Percentiles rank a stretch among this genome's conserved stretches.
These are phyloP conservation scores for Montipora efflorescens DNA, from an alignment of 64 coral and sea anemone species.

Conservation along the genomic window DNA sequence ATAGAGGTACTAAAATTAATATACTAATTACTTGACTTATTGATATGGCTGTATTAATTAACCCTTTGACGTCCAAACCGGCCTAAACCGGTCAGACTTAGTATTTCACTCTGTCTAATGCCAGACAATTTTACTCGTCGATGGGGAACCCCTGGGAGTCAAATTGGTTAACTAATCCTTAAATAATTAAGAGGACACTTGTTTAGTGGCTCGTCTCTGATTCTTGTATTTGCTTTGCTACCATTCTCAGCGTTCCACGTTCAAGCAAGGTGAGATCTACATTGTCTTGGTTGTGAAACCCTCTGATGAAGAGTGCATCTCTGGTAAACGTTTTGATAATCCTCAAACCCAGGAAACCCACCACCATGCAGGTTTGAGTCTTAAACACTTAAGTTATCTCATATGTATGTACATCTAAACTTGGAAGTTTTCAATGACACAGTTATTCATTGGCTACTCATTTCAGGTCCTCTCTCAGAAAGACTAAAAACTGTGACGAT, in stretches of 20 bases:
- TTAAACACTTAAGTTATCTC: background rate
- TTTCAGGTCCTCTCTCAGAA: background rate
- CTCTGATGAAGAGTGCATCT: constrained; percentile 80
- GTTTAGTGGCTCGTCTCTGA: no score
- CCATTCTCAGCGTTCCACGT: background rate
- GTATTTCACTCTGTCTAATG: no score
- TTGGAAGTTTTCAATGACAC: background rate
- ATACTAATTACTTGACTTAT: background rate
- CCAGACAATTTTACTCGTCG: no score
- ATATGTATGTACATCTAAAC: no score
- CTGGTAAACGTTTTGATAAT: constrained; percentile 63
- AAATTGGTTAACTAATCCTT: no score
- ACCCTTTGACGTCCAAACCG: no score
- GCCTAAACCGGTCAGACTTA: no score
- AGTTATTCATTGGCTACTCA: background rate
- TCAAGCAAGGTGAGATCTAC: constrained; percentile 75
- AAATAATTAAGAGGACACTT: no score
- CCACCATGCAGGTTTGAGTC: constrained; percentile 42
- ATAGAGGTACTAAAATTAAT: constrained; percentile 60
- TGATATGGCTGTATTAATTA: background rate
- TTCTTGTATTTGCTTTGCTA: no score
- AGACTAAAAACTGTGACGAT: constrained; percentile 50
- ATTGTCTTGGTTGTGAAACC: constrained; percentile 89
- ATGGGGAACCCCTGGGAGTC: no score
- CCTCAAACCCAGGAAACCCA: constrained; percentile 31